phyloP scores from a whole-genome alignment of 2,113 vertebrate species.

The Melanerpes formicivorus region DNA sequence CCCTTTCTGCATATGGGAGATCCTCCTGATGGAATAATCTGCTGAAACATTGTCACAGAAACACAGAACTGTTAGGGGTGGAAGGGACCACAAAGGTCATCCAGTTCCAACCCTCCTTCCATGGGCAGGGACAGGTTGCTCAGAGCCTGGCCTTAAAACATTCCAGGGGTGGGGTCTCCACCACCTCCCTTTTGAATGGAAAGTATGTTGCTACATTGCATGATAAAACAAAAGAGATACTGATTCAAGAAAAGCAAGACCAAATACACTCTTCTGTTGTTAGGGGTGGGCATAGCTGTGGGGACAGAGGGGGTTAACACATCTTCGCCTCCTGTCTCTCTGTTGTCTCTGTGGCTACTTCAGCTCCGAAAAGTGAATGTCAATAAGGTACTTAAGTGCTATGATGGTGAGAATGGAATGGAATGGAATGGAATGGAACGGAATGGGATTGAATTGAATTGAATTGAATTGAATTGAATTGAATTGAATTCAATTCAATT shows the following conservation, averaged over 20 bases:
- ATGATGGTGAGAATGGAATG: background rate
- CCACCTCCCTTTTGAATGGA: background rate
- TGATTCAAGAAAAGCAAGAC: background rate
- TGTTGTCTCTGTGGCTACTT: background rate
- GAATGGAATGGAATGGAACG: too few species aligned
- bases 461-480: too few species aligned
- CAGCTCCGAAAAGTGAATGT: background rate
- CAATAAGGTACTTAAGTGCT: background rate
- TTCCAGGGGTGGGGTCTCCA: too few species aligned
- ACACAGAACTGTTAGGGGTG: too few species aligned
- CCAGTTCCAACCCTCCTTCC: too few species aligned
- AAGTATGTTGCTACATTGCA: background rate
- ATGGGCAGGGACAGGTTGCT: too few species aligned
- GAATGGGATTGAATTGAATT: too few species aligned
- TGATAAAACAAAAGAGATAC: background rate
- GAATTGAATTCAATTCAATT: too few species aligned
- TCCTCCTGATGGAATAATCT: too few species aligned
- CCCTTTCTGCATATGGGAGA: background rate
- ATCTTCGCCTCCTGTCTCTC: background rate
- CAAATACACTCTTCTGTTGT: background rate
- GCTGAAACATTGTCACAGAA: too few species aligned
- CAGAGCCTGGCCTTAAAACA: too few species aligned
- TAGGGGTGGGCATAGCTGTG: background rate
- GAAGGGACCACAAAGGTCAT: too few species aligned
- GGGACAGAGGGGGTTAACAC: background rate